Base-by-base conservation (phyloP, 1,140 invertebrate genomes). In the Tetramorium alpestre region DNA sequence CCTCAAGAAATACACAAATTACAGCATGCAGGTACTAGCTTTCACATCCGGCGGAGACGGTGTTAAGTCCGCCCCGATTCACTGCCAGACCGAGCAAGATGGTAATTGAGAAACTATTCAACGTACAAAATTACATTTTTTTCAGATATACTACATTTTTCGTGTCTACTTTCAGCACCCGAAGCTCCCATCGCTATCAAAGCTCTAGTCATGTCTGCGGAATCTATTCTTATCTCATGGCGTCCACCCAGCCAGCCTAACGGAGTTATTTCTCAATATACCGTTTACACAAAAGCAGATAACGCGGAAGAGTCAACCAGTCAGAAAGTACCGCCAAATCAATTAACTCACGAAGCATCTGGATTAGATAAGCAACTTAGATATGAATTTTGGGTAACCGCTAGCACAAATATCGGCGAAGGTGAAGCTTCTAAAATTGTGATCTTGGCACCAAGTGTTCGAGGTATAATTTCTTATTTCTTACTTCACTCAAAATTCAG, bases 31-130 rank as follows among this genome's bases (percentile, higher is more conserved):
- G 96, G 98, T 99, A 51, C 95, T 99, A 87, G 98, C 99, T 62
- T 99, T 97, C 92, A 99, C 99, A 41, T 98, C 98, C 67, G 99
- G 98, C 85, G 99, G 99, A n/a, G 99, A 99, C 94, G 99, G 99
- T 81, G 98, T 99, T 49, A 97, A 98, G 86, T 98, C 98, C 92
- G 96, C 97, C 28, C 97, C 98, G 7, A 98, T 99, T 91, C 98
- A 98, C 95, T 99, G 98, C 92, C 98, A 98, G 95, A 99, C 99
- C 65, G 98, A 99, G 96, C 98, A 99, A 96, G 99, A 99, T 95
- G 98, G 98, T 99, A 96, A 95, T 94, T 73, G 4, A 38, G 10
- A 13, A 41, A 18, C 0, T 16, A 16, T 25, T 84, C n/a, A 73
- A 49, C 5, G 1, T 49, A 0, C 3, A 7, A 16, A 41, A 47